A percentile compares a stretch with the other conserved stretches of the same genome.
These are phyloP conservation scores for Sula dactylatra DNA, from an alignment of 2,113 vertebrate species.

Conservation along the genomic window DNA sequence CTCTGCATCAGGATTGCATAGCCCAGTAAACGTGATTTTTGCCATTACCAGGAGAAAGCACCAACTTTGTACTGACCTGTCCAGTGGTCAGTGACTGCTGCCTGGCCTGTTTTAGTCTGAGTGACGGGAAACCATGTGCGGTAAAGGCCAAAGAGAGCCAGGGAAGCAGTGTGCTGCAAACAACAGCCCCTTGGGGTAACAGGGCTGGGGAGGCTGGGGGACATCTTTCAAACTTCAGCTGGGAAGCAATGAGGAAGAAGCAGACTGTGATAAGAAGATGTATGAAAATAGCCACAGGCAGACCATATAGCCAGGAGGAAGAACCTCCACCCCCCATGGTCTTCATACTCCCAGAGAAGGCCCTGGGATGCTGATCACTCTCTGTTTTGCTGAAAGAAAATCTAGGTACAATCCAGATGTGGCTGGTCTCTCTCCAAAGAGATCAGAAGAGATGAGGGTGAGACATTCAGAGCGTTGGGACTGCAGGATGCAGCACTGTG, in stretches of 20 bases:
- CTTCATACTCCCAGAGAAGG: not conserved
- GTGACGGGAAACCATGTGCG: rapidly evolving
- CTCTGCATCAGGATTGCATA: not conserved
- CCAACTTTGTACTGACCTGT: not conserved
- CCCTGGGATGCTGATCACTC: not conserved
- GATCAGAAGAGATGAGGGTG: not conserved
- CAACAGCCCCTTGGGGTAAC: not conserved
- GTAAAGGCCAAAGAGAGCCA: not conserved
- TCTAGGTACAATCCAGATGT: not conserved
- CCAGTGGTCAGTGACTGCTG: not conserved
- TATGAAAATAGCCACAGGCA: not conserved
- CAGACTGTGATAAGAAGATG: not conserved
- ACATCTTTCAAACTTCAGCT: not conserved
- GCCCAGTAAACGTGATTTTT: not conserved
- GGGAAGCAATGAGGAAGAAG: not conserved
- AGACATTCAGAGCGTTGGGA: not conserved
- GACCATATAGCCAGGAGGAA: not conserved
- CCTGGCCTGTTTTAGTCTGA: not conserved
- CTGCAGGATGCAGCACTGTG: not conserved
- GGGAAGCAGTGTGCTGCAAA: not conserved
- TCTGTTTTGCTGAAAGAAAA: not conserved
- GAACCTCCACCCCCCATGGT: not conserved
- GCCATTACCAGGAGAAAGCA: not conserved
- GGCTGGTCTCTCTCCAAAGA: not conserved
- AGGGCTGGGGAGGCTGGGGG: not conserved